Conservation (phyloP, 2,797 vertebrate species). For the Syngnathus acus region DNA sequence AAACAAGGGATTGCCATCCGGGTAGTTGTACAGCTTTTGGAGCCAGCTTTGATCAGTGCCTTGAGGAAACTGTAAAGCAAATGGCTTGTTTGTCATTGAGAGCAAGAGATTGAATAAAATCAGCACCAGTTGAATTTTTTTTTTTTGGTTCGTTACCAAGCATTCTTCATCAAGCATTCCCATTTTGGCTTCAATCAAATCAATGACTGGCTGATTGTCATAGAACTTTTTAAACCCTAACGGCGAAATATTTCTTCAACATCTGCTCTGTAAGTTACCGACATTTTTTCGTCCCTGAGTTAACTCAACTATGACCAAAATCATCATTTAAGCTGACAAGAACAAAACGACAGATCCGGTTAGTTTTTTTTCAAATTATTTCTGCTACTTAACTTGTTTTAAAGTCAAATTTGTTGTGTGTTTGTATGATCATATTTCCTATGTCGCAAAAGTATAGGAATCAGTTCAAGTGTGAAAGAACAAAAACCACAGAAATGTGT, state of each 20-base stretch:
- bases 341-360: background rate
- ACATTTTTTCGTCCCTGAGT: background rate
- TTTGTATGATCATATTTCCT: background rate
- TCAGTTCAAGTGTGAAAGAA: no score
- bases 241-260: conserved; percentile 6
- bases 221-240: conserved; percentile 67
- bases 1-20: conserved; percentile 80
- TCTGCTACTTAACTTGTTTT: background rate
- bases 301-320: background rate
- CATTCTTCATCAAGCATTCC: conserved; percentile 98
- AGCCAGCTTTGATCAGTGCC: conserved; percentile 96
- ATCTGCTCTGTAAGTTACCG: conserved; percentile 11
- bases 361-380: conserved; percentile 38
- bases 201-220: conserved; percentile 94
- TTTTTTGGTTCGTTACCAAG: conserved; percentile 73
- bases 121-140: background rate
- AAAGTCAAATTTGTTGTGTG: background rate
- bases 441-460: no score
- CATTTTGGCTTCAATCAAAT: conserved; percentile 97
- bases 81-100: background rate
- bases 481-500: background rate
- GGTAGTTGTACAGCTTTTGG: conserved; percentile 88
- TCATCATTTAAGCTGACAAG: conserved; percentile 1
- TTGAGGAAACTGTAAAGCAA: conserved; percentile 77
- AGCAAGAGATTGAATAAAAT: background rate